phyloP scores from a whole-genome alignment of 2,888 invertebrate genomes.

The Uloborus plumipes region DNA sequence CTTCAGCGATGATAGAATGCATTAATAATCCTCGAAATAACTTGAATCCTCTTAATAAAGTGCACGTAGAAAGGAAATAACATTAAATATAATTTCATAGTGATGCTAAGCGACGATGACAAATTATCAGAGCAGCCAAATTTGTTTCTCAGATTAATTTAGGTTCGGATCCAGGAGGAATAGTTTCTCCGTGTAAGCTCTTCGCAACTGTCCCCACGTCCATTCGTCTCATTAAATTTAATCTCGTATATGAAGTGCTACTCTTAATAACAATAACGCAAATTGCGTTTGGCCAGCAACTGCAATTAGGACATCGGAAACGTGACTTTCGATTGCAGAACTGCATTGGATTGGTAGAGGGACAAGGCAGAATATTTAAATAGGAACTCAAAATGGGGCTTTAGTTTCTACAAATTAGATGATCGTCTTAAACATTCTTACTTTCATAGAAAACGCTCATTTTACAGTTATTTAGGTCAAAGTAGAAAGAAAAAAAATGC shows the following conservation, averaged over 20 bases:
- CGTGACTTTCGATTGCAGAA: not conserved
- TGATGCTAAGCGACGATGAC: slow-evolving; percentile 15
- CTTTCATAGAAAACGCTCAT: too few relatives aligned
- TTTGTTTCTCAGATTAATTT: slow-evolving; percentile 41
- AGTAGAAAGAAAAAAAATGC: too few relatives aligned
- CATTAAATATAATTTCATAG: slow-evolving; percentile 35
- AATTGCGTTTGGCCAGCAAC: slow-evolving; percentile 28
- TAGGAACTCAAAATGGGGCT: too few relatives aligned
- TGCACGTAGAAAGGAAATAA: slow-evolving; percentile 12
- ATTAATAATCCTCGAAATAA: slow-evolving; percentile 9
- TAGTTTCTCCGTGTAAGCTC: slow-evolving; percentile 2
- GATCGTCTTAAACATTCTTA: too few relatives aligned
- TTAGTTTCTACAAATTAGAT: too few relatives aligned
- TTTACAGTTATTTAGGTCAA: too few relatives aligned
- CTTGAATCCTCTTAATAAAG: slow-evolving; percentile 20
- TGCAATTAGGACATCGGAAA: slow-evolving; percentile 16
- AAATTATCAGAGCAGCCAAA: slow-evolving; percentile 26
- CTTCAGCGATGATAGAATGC: slow-evolving; percentile 20
- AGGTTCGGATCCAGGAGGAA: slow-evolving; percentile 17
- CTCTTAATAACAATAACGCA: slow-evolving; percentile 43
- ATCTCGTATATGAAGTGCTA: slow-evolving; percentile 26
- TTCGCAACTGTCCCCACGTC: slow-evolving; percentile 18
- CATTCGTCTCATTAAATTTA: slow-evolving; percentile 32
- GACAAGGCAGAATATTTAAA: not conserved
- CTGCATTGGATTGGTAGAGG: slow-evolving; percentile 4